Evolutionary conservation across 2,113 vertebrate genomes (phyloP).

Genomic region (Heteronetta atricapilla): DNA sequence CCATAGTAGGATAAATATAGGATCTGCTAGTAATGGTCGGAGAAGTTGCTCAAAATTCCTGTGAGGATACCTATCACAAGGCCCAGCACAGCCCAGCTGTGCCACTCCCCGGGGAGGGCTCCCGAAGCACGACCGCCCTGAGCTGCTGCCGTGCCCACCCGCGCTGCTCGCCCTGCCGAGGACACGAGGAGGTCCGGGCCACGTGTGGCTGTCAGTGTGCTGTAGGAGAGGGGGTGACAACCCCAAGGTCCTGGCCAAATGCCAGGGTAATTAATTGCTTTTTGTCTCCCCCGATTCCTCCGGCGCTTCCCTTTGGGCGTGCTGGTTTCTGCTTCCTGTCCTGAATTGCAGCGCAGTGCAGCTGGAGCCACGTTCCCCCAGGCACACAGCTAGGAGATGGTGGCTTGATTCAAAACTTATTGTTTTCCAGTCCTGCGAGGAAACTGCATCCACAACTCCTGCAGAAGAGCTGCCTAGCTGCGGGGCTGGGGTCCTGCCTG

Average conservation of each 20-base stretch:
- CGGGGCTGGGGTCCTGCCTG: background rate
- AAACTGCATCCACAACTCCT: background rate
- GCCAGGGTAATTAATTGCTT: background rate
- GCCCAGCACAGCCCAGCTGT: background rate
- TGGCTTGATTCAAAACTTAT: background rate
- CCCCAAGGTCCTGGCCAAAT: background rate
- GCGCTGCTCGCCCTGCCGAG: background rate
- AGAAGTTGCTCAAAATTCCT: background rate
- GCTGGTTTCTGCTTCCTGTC: background rate
- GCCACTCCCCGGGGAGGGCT: background rate
- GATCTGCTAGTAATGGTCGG: accelerated
- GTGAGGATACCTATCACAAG: background rate
- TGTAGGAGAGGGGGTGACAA: background rate
- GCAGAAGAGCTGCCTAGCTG: background rate
- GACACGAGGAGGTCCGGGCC: background rate
- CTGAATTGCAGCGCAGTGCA: background rate
- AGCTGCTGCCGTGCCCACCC: accelerated
- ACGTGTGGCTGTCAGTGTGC: accelerated
- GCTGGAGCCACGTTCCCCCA: background rate
- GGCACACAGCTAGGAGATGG: background rate
- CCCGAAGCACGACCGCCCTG: background rate
- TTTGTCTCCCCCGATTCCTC: background rate
- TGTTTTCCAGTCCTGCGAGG: background rate
- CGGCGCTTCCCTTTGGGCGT: background rate
- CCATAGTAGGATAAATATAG: conserved; percentile 34